phyloP scores from a whole-genome alignment of 2,888 invertebrate genomes.

The Ernsta delagoae region DNA sequence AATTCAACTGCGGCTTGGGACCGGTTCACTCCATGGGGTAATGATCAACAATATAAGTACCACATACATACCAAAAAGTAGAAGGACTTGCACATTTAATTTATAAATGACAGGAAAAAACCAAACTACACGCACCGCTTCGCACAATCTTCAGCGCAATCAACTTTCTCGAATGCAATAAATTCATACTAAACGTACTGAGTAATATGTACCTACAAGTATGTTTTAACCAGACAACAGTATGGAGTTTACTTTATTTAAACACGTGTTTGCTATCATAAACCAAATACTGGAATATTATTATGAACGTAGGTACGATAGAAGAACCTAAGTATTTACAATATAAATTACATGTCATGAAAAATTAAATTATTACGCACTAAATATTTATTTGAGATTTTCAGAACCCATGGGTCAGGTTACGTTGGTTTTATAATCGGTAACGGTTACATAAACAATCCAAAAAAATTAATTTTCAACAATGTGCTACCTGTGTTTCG shows the following conservation, averaged over 20 bases:
- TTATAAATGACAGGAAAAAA: slow-evolving; percentile 24
- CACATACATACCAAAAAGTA: slow-evolving; percentile 3
- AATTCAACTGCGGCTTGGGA: slow-evolving; percentile 23
- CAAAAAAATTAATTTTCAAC: too few species aligned
- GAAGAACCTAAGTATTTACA: background rate
- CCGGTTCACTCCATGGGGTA: slow-evolving; percentile 40
- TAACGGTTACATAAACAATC: too few species aligned
- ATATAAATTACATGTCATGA: background rate
- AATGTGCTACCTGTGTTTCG: too few species aligned
- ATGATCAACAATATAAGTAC: slow-evolving; percentile 28
- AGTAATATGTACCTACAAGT: background rate
- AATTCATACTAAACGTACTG: background rate
- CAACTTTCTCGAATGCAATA: slow-evolving; percentile 24
- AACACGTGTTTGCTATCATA: background rate
- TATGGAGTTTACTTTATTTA: background rate
- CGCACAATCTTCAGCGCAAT: slow-evolving; percentile 21
- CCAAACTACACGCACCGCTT: slow-evolving; percentile 10
- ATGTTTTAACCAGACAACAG: background rate
- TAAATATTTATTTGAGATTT: too few species aligned
- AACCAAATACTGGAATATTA: background rate
- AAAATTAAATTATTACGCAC: background rate
- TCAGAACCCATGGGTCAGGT: too few species aligned
- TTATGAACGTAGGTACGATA: too few species aligned
- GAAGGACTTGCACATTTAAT: slow-evolving; percentile 9
- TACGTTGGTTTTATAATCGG: too few species aligned